Base-by-base conservation (phyloP, 2,113 vertebrate species). In the Montifringilla adamsi region DNA sequence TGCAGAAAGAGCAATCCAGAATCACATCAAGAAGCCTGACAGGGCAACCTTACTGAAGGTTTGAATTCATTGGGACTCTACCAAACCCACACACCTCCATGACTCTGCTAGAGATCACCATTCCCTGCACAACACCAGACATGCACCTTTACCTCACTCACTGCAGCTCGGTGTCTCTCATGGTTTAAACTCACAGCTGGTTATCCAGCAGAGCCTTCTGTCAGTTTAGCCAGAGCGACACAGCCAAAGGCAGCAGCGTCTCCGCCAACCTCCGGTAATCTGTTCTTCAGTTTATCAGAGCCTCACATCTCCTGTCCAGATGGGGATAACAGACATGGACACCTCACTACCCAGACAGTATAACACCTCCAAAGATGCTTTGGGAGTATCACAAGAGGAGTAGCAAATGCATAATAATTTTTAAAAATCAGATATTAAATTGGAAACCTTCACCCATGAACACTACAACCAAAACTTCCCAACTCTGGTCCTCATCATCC, bases 31-130 rank as follows among this genome's bases (percentile, higher is more conserved):
- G 35, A 66, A 77, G 26, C 23, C 24, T 59, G 13, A 66, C 10
- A 80, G 37, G 17, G 9, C 20, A 43, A 7, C 22, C n/a, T n/a
- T 50, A 20, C 15, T 27, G 20, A 41, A 84, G 46, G n/a, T 70
- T 20, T 30, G 27, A 81, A n/a, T 0, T 47, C 46, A 39, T 1
- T 26, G 16, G 20, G 20, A 14, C 18, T 21, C 35, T 5, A 11
- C 20, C 7, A 17, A 67, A 44, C 4, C 0, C 15, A 2, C 10
- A 1, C 0, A 4, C 10, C 56, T 30, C 28, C 33, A 7, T 3
- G 23, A 30, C 23, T 64, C 76, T 56, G 39, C 53, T 44, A 2
- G 44, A 55, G 7, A 59, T 17, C 21, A 60, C 10, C 19, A 8
- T 49, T 43, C 39, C 53, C 81, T 56, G 41, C 46, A 15, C 20